Conservation (phyloP, 2,113 vertebrate species). For the Xiphophorus maculatus region DNA sequence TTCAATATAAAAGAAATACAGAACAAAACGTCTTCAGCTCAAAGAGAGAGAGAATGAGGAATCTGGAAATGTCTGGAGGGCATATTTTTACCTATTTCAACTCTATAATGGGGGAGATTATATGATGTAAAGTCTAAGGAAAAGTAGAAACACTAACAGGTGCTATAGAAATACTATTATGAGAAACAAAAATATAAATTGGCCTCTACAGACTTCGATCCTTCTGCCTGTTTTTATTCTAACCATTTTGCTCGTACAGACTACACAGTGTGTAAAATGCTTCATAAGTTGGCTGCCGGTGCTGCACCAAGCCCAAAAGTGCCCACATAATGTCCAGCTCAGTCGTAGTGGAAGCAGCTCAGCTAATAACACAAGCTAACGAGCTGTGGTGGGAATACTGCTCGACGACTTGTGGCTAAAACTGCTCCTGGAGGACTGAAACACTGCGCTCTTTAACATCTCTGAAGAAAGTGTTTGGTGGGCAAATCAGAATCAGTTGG, state of each 20-base stretch:
- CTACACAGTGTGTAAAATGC: constrained; percentile 42
- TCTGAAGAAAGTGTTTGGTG: constrained; percentile 29
- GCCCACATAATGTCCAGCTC: constrained; percentile 12
- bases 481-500: constrained; percentile 25
- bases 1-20: background rate
- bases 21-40: background rate
- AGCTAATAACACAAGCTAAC: constrained; percentile 61
- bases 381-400: constrained; percentile 65
- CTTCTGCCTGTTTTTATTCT: constrained; percentile 47
- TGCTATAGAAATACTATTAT: constrained; percentile 45
- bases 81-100: constrained; percentile 16
- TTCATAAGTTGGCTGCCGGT: constrained; percentile 48
- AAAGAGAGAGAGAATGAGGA: constrained; percentile 1
- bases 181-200: constrained; percentile 49
- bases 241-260: constrained; percentile 50
- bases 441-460: constrained; percentile 24
- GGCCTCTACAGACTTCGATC: constrained; percentile 30
- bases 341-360: constrained; percentile 31
- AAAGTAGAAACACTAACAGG: constrained; percentile 22
- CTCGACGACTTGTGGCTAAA: constrained; percentile 42
- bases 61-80: constrained; percentile 4
- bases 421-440: constrained; percentile 57
- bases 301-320: constrained; percentile 31
- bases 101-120: background rate
- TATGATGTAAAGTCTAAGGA: constrained; percentile 40